Percentiles rank a stretch among this genome's conserved stretches.
phyloP scores from a whole-genome alignment of 2,797 vertebrate genomes.

The Myiothlypis coronata region DNA sequence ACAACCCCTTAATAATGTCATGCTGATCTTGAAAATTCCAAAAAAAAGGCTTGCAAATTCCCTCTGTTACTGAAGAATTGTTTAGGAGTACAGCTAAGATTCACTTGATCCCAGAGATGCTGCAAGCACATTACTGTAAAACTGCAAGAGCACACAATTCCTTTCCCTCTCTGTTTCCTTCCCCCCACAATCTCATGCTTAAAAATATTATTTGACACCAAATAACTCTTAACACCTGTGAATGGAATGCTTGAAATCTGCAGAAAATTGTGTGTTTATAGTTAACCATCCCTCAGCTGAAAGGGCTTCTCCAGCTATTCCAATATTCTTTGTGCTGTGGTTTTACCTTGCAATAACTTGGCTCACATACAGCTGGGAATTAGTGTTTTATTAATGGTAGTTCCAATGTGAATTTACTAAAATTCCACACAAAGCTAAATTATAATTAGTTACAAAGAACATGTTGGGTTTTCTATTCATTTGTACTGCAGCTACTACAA shows the following conservation, averaged over 20 bases:
- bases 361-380: not conserved
- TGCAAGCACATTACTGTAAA: not conserved
- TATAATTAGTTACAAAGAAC: not conserved
- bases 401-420: slow-evolving; percentile 18
- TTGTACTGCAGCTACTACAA: not conserved
- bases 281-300: not conserved
- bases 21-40: not conserved
- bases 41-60: not conserved
- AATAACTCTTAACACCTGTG: not conserved
- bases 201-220: not conserved
- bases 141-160: not conserved
- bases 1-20: not conserved
- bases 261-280: not conserved
- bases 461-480: not conserved
- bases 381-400: not conserved
- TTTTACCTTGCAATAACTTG: not conserved
- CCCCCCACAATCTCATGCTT: not conserved
- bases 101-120: not conserved
- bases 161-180: not conserved
- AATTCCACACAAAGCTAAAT: not conserved
- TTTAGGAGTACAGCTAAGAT: not conserved
- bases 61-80: not conserved
- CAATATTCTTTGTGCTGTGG: not conserved
- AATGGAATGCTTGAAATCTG: not conserved
- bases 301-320: not conserved